These are phyloP conservation scores for Muscicapa striata DNA, from an alignment of 2,797 vertebrate species.

Conservation along the genomic window DNA sequence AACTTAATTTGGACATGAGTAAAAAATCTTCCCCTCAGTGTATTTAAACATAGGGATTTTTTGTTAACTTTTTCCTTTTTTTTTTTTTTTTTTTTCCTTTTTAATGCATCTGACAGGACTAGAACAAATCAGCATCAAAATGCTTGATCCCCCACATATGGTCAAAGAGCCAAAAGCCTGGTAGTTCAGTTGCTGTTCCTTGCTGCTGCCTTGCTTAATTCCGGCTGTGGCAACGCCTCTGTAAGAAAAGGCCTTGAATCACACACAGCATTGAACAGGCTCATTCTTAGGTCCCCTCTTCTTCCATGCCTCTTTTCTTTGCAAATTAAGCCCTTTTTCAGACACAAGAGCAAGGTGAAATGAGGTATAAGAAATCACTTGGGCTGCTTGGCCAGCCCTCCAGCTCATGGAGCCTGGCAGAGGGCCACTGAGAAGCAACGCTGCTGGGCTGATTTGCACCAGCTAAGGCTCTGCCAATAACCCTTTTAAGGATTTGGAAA, in stretches of 20 bases:
- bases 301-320: background rate
- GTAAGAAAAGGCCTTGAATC: background rate
- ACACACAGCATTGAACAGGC: background rate
- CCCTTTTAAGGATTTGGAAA: slow-evolving; percentile 58
- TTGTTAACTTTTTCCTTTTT: too few species aligned
- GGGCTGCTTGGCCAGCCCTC: background rate
- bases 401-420: background rate
- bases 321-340: background rate
- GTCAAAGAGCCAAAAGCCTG: background rate
- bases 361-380: background rate
- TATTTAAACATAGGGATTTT: background rate
- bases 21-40: background rate
- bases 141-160: background rate
- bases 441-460: slow-evolving; percentile 15
- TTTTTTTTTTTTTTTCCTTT: background rate
- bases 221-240: background rate
- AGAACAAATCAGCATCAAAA: background rate
- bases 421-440: background rate
- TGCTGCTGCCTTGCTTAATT: background rate
- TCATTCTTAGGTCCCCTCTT: background rate
- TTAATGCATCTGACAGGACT: background rate
- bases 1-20: background rate
- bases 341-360: background rate
- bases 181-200: background rate
- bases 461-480: slow-evolving; percentile 39